Conservation (phyloP, 2,113 vertebrate species). For the Acanthochromis polyacanthus region DNA sequence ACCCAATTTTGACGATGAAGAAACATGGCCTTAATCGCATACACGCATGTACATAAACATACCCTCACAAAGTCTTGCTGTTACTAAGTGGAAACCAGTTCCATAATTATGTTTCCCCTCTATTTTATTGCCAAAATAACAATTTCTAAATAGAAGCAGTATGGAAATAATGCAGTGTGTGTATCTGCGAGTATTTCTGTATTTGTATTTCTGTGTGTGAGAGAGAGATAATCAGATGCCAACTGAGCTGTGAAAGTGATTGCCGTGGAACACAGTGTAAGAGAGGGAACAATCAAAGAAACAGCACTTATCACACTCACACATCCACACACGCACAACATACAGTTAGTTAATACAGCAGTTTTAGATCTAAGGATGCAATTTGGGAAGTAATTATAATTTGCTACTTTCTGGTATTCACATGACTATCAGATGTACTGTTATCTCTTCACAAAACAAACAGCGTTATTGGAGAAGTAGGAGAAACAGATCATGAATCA, state of each 20-base stretch:
- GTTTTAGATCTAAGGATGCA: constrained; percentile 54
- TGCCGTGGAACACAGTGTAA: constrained; percentile 66
- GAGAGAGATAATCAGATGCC: constrained; percentile 77
- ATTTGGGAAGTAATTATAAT: constrained; percentile 64
- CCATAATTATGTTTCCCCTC: constrained; percentile 72
- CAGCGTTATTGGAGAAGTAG: neutral
- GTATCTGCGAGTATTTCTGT: constrained; percentile 53
- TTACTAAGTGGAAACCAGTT: constrained; percentile 62
- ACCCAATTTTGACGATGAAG: constrained; percentile 30
- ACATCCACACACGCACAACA: constrained; percentile 28
- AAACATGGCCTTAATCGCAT: constrained; percentile 22
- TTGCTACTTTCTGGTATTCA: constrained; percentile 40
- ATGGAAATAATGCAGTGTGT: constrained; percentile 67
- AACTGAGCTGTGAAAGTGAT: constrained; percentile 78
- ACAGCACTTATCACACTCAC: constrained; percentile 50
- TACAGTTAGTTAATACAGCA: constrained; percentile 47
- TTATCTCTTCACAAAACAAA: constrained; percentile 12
- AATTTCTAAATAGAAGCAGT: constrained; percentile 68
- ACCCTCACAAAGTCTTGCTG: constrained; percentile 45
- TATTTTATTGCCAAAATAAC: constrained; percentile 76
- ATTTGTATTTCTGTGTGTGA: constrained; percentile 64
- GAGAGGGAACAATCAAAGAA: constrained; percentile 68
- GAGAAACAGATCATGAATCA: constrained; percentile 16
- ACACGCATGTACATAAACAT: constrained; percentile 27
- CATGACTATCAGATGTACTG: constrained; percentile 30